Evolutionary conservation across 2,113 vertebrate genomes (phyloP), one percentile per base, ranked within the genome.

Genomic region (Ophthalmolycus amberensis): DNA sequence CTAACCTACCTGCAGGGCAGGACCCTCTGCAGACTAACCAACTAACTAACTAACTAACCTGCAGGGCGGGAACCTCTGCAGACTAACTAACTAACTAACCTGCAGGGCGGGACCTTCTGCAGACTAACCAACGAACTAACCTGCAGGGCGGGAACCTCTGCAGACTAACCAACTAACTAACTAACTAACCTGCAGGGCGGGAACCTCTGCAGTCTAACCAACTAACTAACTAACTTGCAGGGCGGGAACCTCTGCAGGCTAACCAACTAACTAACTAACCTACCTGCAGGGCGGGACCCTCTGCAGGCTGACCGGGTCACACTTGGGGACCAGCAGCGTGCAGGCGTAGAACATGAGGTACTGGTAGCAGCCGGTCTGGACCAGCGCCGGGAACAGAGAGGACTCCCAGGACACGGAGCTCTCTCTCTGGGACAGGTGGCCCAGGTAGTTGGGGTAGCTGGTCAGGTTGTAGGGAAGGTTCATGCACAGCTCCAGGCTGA

Each of bases 331-430:
- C 68, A 99, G 94, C 80, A 99, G 94, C 1, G 97, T 99, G 83
- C 98, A 99, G 79, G 97, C 97, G 85, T 98, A 99, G 94, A 99
- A 99, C 98, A 99, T 99, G 84, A 99, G 97, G 91, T 97, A 99
- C 83, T 97, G 98, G 95, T 98, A 99, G 89, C 98, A 99, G 92
- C 97, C 97, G 62, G 98, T 99, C 86, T 99, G 97, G 83, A 99
- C 97, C 82, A 99, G 96, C 1, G 97, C 97, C 3, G 98, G 97
- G 89, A 99, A 99, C 52, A 99, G 96, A 0, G 97, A 98, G 0
- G 97, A 96, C 87, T 99, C 98, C 98, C 98, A 99, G 91, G 97
- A 98, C 87, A 98, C 93, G 0, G 98, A 98, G 25, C 96, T 97
- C 95, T 99, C 98, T 18, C 97, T 93, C 93, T 99, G 97, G 3